Evolutionary conservation across 1,140 invertebrate species (phyloP), one percentile per base, ranked within the genome.

Genomic region (Acyrthosiphon pisum): DNA sequence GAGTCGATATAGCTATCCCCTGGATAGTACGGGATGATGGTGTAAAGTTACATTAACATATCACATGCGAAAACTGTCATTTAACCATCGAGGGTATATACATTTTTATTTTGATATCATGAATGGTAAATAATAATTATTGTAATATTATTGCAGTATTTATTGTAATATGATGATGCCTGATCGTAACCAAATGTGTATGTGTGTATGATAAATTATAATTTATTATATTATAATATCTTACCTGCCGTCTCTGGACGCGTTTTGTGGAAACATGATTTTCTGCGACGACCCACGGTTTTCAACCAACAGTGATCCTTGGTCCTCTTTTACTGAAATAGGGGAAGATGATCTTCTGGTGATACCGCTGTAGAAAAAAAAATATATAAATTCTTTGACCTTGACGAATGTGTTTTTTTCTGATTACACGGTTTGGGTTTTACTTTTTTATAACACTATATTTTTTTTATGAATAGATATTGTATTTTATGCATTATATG

Each of bases 181-280:
- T 41, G 4, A 41, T 83, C 2, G 7, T 9, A n/a, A 76, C n/a
- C 60, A 83, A 20, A 18, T 35, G 76, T 83, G 8, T 81, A 81
- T 37, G 7, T 84, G 23, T 41, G 9, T 26, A 9, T 23, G 3
- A 44, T 41, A 83, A 26, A 41, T 84, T 48, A 46, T 87, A 48
- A 41, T 41, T 35, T 88, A 88, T 88, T 48, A 30, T 35, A 48
- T 50, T 48, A 22, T 88, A 88, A 22, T 88, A 88, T 14, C 91
- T 92, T 92, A 92, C 91, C 91, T 92, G 76, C 91, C 68, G 46
- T 83, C 91, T 92, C 84, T 92, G 46, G 91, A 23, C 22, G 91
- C n/a, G 35, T 83, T 92, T 37, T 53, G 41, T 22, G 30, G 48
- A 84, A 84, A 92, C 91, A 92, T 92, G 76, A 84, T 92, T 53